Percentiles rank a stretch among this genome's conserved stretches.
Evolutionary conservation across 1,140 invertebrate species (phyloP).

Genomic region (Calosoma granatense): DNA sequence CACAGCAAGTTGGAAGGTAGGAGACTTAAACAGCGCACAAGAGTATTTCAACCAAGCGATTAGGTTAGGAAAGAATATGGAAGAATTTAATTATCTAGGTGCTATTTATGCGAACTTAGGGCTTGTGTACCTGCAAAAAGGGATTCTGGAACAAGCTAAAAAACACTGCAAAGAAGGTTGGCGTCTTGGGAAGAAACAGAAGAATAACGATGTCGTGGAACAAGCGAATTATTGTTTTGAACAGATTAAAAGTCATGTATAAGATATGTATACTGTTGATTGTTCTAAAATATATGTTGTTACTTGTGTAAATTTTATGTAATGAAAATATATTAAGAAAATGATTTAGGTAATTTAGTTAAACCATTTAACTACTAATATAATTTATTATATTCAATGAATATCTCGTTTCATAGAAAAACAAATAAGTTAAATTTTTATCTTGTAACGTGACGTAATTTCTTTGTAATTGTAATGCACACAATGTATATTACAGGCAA

Average conservation of each 20-base stretch:
- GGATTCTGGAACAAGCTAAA: conserved; percentile 57
- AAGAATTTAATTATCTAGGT: conserved; percentile 56
- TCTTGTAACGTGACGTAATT: no score
- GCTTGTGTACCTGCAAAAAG: conserved; percentile 62
- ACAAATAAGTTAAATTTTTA: no score
- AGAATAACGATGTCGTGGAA: conserved; percentile 43
- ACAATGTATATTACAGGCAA: no score
- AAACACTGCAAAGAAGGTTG: conserved; percentile 58
- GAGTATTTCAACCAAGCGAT: conserved; percentile 61
- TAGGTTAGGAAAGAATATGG: conserved; percentile 49
- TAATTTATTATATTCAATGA: no score
- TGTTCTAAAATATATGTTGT: background rate
- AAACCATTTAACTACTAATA: no score
- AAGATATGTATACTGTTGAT: conserved; percentile 18
- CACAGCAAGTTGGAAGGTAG: conserved; percentile 53
- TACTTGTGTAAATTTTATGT: no score
- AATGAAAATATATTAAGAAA: no score
- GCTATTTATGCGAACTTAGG: conserved; percentile 76
- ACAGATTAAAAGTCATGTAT: conserved; percentile 44
- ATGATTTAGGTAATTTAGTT: no score
- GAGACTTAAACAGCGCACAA: conserved; percentile 59
- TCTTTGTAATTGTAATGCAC: no score
- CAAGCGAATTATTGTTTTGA: conserved; percentile 56
- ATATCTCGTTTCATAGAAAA: no score
- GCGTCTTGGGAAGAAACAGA: conserved; percentile 48